Conservation (phyloP, 2,113 vertebrate species). For the Anarhynchus alexandrinus region DNA sequence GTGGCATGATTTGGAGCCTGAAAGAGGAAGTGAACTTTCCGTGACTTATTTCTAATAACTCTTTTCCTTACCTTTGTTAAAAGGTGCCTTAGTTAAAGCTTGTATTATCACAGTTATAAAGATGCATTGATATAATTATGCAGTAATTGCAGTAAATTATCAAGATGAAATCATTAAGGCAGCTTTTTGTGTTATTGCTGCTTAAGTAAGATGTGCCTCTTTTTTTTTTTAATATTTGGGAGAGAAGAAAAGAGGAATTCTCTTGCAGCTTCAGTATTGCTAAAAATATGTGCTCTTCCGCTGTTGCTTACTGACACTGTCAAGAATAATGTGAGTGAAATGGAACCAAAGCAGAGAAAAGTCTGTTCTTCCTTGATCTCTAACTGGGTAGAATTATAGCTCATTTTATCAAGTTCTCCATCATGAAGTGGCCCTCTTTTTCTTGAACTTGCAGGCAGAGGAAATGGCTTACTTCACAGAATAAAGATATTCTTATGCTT, state of each 20-base stretch:
- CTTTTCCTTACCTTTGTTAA: neutral
- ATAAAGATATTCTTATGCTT: neutral
- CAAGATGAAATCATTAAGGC: neutral
- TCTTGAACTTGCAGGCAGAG: neutral
- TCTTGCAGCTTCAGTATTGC: neutral
- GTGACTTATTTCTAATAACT: slow-evolving; percentile 4
- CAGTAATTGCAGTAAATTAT: neutral
- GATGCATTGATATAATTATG: neutral
- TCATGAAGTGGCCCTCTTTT: neutral
- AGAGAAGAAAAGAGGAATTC: neutral
- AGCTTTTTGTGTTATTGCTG: neutral
- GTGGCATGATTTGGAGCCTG: neutral
- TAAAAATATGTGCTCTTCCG: neutral
- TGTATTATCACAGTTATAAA: neutral
- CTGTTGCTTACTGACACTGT: neutral
- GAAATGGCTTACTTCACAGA: neutral
- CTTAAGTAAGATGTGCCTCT: neutral
- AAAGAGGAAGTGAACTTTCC: slow-evolving; percentile 34
- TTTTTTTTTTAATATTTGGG: neutral
- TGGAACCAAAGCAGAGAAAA: neutral
- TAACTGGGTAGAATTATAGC: neutral
- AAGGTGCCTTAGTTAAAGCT: neutral
- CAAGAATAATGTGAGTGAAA: neutral
- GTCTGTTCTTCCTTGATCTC: neutral
- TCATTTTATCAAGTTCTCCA: neutral